Evolutionary conservation across 2,797 vertebrate genomes (phyloP).

Genomic region (Neostethus bicornis): DNA sequence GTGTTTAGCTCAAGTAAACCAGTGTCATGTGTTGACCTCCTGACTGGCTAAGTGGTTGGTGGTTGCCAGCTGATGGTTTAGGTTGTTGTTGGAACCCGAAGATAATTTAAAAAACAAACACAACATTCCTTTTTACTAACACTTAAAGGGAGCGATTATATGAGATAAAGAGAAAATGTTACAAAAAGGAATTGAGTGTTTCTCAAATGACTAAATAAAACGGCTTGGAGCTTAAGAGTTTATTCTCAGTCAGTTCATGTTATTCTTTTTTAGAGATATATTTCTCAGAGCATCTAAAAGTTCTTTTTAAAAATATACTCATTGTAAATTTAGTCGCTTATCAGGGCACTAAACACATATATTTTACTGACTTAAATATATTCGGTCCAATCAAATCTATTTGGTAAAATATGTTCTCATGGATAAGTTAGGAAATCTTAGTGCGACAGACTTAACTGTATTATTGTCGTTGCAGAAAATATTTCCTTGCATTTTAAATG

Average conservation of each 20-base stretch:
- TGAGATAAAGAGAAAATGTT: too few species aligned
- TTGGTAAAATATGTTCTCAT: too few species aligned
- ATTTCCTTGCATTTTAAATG: too few species aligned
- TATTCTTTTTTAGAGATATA: background rate
- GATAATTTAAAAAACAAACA: background rate
- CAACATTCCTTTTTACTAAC: slow-evolving; percentile 21
- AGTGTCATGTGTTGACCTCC: slow-evolving; percentile 52
- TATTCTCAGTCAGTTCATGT: slow-evolving; percentile 20
- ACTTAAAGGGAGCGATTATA: slow-evolving; percentile 9
- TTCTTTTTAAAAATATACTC: background rate
- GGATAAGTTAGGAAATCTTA: too few species aligned
- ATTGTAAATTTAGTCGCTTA: background rate
- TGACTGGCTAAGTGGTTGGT: slow-evolving; percentile 47
- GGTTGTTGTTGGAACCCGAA: slow-evolving; percentile 18
- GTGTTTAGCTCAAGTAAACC: background rate
- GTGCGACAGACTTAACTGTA: too few species aligned
- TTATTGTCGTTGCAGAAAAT: too few species aligned
- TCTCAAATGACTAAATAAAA: slow-evolving; percentile 40
- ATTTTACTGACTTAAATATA: background rate
- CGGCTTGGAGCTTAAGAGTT: background rate
- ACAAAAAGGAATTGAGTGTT: slow-evolving; percentile 42
- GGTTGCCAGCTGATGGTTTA: slow-evolving; percentile 35
- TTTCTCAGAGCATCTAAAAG: background rate
- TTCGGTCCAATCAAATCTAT: background rate
- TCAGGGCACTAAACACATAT: background rate